A percentile compares a stretch with the other conserved stretches of the same genome.
These are phyloP conservation scores for Oscheius sp. DNA, from an alignment of 2,888 invertebrate genomes.

Conservation along the genomic window DNA sequence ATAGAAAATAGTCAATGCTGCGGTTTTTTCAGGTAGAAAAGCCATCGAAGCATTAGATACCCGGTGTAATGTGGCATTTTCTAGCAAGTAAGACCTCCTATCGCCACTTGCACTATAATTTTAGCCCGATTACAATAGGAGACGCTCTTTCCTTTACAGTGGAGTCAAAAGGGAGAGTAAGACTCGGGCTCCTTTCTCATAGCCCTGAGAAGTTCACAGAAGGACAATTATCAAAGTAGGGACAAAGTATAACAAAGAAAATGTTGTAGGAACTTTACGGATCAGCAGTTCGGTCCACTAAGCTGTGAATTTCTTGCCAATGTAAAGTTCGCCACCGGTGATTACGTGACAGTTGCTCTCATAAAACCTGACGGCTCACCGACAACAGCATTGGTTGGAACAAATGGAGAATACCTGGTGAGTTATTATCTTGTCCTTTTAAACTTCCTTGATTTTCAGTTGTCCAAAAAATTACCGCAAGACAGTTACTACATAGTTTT, in stretches of 20 bases:
- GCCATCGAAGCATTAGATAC: slow-evolving; percentile 20
- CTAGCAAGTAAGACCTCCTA: slow-evolving; percentile 23
- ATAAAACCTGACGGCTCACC: slow-evolving; percentile 16
- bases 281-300: slow-evolving; percentile 23
- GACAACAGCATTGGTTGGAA: slow-evolving; percentile 22
- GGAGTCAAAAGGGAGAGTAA: slow-evolving; percentile 16
- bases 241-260: neutral
- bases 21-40: slow-evolving; percentile 26
- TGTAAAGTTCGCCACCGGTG: slow-evolving; percentile 22
- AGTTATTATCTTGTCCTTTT: neutral
- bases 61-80: slow-evolving; percentile 24
- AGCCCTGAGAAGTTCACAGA: slow-evolving; percentile 14
- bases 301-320: slow-evolving; percentile 9
- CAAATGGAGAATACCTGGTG: slow-evolving; percentile 30
- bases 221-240: slow-evolving; percentile 13
- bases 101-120: neutral
- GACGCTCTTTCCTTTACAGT: slow-evolving; percentile 26
- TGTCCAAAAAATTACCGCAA: slow-evolving; percentile 25
- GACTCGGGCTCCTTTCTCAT: slow-evolving; percentile 9
- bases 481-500: slow-evolving; percentile 17
- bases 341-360: slow-evolving; percentile 27
- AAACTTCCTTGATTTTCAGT: slow-evolving; percentile 12
- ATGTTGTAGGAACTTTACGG: slow-evolving; percentile 22
- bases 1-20: neutral
- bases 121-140: slow-evolving; percentile 15